A percentile compares a stretch with the other conserved stretches of the same genome.
phyloP scores from a whole-genome alignment of 2,113 vertebrate genomes.

The Carassius gibelio region DNA sequence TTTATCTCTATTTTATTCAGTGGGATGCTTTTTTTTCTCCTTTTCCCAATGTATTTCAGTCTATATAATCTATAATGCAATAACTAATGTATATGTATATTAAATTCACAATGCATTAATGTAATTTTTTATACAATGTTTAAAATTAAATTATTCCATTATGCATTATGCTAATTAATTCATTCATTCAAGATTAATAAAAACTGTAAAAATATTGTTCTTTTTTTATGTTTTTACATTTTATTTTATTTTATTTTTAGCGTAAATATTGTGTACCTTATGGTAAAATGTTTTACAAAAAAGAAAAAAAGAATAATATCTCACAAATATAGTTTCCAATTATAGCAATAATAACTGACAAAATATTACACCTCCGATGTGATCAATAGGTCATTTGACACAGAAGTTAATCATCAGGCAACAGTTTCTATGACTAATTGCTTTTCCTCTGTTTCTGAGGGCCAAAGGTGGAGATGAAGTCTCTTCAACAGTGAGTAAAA shows the following conservation, averaged over 20 bases:
- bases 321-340: background rate
- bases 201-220: background rate
- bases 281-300: background rate
- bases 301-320: background rate
- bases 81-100: background rate
- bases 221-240: background rate
- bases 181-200: background rate
- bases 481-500: no score
- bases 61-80: background rate
- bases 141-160: background rate
- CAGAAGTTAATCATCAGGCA: no score
- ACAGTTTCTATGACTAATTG: no score
- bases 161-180: background rate
- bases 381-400: no score
- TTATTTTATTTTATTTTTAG: no score
- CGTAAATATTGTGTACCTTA: no score
- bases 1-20: no score
- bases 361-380: no score
- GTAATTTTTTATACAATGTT: background rate
- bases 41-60: background rate
- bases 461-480: no score
- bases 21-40: no score
- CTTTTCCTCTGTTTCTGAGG: no score
- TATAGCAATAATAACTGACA: no score
- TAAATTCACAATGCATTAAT: background rate